Percentiles rank a stretch among this genome's conserved stretches.
Conservation (phyloP, 2,888 invertebrate genomes). For the Yponomeuta malinellus region DNA sequence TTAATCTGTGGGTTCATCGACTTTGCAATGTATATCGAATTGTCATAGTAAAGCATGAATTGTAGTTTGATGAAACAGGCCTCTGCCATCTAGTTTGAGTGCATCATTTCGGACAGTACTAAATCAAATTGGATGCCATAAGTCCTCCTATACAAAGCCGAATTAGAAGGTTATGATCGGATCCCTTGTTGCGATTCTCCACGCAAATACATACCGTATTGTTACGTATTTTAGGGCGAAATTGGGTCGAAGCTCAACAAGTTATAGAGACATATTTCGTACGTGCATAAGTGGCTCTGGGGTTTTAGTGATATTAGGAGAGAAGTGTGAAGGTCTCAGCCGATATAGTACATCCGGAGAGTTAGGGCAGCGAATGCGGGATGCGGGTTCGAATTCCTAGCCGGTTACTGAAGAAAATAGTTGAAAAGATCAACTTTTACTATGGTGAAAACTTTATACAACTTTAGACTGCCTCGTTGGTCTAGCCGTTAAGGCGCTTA, state of each 20-base stretch:
- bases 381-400: too few relatives aligned
- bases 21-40: too few relatives aligned
- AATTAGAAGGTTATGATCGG: background rate
- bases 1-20: too few relatives aligned
- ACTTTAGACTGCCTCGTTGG: too few relatives aligned
- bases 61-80: background rate
- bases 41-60: background rate
- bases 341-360: background rate
- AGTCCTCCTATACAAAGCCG: background rate
- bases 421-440: too few relatives aligned
- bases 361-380: background rate
- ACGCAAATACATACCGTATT: background rate
- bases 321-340: background rate
- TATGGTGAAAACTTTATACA: too few relatives aligned
- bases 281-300: background rate
- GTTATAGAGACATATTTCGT: background rate
- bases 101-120: background rate
- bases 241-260: background rate
- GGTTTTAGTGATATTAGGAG: slow-evolving; percentile 1
- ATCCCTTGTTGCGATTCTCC: background rate
- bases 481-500: too few relatives aligned
- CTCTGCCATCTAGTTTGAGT: background rate
- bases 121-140: background rate
- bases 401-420: too few relatives aligned
- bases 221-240: background rate